Conservation (phyloP, 1,140 invertebrate genomes). For the Drosophila nasuta region DNA sequence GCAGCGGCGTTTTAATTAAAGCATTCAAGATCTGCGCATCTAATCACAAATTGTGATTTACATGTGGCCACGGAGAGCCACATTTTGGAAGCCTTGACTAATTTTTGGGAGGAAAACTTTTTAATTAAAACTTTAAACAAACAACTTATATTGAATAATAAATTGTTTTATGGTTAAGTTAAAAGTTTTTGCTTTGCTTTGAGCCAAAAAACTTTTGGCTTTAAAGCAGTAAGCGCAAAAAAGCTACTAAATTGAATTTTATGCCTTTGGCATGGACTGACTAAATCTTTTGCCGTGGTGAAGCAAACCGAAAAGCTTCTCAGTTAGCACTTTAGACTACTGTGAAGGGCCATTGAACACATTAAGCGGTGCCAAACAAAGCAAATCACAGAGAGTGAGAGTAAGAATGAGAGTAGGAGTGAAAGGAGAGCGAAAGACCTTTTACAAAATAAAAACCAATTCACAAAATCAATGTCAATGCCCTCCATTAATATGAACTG, state of each 20-base stretch:
- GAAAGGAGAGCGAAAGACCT: no score
- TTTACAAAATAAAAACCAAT: constrained; percentile 36
- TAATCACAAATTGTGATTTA: constrained; percentile 12
- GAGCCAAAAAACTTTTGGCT: constrained; percentile 6
- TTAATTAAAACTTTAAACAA: constrained; percentile 68
- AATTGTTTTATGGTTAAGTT: constrained; percentile 63
- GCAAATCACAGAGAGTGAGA: background rate
- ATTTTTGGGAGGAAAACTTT: constrained; percentile 58
- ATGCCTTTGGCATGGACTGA: constrained; percentile 10
- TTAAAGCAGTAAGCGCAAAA: constrained; percentile 7
- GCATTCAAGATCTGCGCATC: constrained; percentile 11
- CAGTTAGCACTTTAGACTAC: constrained; percentile 17
- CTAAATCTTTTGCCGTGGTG: constrained; percentile 3
- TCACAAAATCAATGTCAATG: constrained; percentile 59
- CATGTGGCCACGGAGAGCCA: background rate
- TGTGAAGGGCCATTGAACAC: constrained; percentile 22
- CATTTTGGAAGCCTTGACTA: background rate
- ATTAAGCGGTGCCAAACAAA: constrained; percentile 16
- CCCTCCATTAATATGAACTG: constrained; percentile 26
- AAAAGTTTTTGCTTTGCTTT: constrained; percentile 48
- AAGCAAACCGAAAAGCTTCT: constrained; percentile 12
- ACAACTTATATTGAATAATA: constrained; percentile 70
- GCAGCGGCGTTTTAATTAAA: constrained; percentile 11
- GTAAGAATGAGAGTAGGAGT: no score
- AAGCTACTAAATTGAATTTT: constrained; percentile 35